These are phyloP conservation scores for Oceanites oceanicus DNA, from an alignment of 2,113 vertebrate genomes.

Conservation along the genomic window DNA sequence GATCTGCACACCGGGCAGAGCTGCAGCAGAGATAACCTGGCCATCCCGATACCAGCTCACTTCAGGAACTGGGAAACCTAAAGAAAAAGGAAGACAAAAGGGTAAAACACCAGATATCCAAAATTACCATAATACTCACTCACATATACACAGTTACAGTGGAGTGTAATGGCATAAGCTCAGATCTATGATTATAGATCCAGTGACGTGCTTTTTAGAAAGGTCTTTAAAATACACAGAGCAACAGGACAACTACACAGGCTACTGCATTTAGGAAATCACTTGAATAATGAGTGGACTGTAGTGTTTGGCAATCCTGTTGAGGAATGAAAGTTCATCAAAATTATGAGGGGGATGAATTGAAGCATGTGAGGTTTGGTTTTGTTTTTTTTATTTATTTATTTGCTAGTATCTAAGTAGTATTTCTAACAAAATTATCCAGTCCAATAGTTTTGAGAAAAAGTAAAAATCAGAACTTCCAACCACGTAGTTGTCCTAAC, in stretches of 20 bases:
- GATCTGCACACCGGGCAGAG: slow-evolving; percentile 94
- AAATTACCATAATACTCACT: neutral
- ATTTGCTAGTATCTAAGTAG: neutral
- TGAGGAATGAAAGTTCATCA: neutral
- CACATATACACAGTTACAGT: accelerated
- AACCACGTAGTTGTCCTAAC: neutral
- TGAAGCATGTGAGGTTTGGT: accelerated
- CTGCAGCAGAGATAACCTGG: slow-evolving; percentile 93
- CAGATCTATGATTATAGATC: neutral
- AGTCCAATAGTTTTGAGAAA: neutral
- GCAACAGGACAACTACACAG: neutral
- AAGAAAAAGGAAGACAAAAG: neutral
- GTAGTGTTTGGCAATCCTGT: neutral
- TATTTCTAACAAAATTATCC: neutral
- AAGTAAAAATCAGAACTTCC: neutral
- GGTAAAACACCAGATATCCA: neutral
- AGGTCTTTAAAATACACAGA: neutral
- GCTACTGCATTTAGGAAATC: neutral
- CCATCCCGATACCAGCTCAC: slow-evolving; percentile 99
- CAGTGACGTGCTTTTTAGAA: neutral
- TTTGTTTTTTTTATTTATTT: neutral
- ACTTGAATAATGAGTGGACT: neutral
- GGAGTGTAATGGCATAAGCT: neutral
- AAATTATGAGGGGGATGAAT: neutral
- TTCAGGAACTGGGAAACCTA: slow-evolving; percentile 98